phyloP scores from a whole-genome alignment of 2,797 vertebrate species.

The Toxotes lorentzi region DNA sequence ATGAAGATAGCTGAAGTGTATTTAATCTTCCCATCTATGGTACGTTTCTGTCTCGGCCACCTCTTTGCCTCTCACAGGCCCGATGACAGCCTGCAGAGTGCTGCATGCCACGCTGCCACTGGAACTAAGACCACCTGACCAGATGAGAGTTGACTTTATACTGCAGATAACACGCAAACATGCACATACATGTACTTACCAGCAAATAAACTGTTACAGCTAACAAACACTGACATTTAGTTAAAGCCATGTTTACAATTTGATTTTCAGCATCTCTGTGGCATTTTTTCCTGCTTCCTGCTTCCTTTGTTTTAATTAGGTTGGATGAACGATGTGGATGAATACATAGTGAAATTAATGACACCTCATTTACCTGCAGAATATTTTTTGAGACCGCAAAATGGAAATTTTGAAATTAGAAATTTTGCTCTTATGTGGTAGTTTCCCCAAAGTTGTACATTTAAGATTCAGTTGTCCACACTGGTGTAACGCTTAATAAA shows the following conservation, averaged over 20 bases:
- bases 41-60: background rate
- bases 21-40: conserved; percentile 25
- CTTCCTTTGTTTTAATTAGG: background rate
- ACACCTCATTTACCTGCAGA: background rate
- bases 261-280: no score
- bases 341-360: no score
- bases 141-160: conserved; percentile 14
- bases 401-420: no score
- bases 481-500: background rate
- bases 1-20: conserved; percentile 10
- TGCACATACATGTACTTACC: background rate
- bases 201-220: background rate
- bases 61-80: conserved; percentile 16
- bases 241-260: background rate
- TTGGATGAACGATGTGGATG: no score
- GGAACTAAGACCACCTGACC: conserved; percentile 10
- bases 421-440: no score
- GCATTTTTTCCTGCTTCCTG: no score
- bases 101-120: conserved; percentile 18
- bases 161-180: conserved; percentile 19
- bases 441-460: background rate
- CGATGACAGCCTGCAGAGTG: conserved; percentile 33
- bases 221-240: background rate
- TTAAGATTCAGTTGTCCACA: background rate
- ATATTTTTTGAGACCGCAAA: fast-evolving